Percentiles rank a stretch among this genome's conserved stretches.
phyloP scores from a whole-genome alignment of 92 coral and sea anemone genomes.

The Zoanthus sansibaricus region DNA sequence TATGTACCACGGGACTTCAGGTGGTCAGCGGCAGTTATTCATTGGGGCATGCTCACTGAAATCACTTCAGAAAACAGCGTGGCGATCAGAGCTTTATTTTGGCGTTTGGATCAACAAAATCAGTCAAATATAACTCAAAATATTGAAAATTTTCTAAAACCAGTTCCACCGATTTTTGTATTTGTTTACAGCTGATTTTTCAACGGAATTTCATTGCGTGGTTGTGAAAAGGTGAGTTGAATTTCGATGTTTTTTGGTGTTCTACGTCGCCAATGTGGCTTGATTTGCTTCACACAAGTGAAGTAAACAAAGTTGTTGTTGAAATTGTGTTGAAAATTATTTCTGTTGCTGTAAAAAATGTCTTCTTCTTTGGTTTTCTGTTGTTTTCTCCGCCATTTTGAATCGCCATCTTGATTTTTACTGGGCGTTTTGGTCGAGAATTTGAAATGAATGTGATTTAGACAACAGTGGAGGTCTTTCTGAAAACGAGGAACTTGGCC shows the following conservation, averaged over 20 bases:
- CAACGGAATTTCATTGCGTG: constrained; percentile 10
- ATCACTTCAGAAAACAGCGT: constrained; percentile 8
- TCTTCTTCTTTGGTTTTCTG: not conserved
- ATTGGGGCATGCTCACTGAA: constrained; percentile 6
- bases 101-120: constrained; percentile 15
- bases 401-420: constrained; percentile 23
- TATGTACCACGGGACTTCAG: not conserved
- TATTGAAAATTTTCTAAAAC: not conserved
- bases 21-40: not conserved
- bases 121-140: constrained; percentile 7
- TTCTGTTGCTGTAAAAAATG: constrained; percentile 4
- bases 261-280: not conserved
- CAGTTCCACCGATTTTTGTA: not conserved
- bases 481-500: constrained; percentile 43
- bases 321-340: not conserved
- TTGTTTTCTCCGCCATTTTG: constrained; percentile 20
- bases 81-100: constrained; percentile 17
- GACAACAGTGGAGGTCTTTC: constrained; percentile 37
- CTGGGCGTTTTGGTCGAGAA: constrained; percentile 2
- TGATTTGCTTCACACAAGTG: constrained; percentile 7
- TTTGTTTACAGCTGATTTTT: constrained; percentile 25
- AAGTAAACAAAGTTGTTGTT: constrained; percentile 11
- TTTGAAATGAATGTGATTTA: constrained; percentile 18
- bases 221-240: constrained; percentile 17
- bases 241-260: constrained; percentile 12